Base-by-base conservation (phyloP, 2,888 invertebrate species). In the Lapara coniferarum region DNA sequence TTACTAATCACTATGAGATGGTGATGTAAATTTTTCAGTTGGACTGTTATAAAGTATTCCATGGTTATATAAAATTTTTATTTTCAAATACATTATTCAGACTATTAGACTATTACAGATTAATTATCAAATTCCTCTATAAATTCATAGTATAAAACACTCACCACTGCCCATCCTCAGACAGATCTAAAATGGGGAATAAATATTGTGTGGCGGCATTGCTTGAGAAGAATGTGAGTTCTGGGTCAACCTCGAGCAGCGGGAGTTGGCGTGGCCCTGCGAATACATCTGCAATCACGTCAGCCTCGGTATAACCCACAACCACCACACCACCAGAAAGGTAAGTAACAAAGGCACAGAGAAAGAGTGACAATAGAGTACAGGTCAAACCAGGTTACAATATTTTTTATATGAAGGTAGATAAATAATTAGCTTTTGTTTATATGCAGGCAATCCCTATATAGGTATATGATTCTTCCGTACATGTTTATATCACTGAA, bases 161-260 rank as follows among this genome's bases (percentile, higher is more conserved):
- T 75, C 72, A 90, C 92, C 91, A 90, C 70, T 86, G 85, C 51
- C 91, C 88, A 76, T 89, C 84, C 46, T 84, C 76, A 0, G 89
- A 75, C 88, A 90, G 58, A 71, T 92, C 91, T 71, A 88, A 37
- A 0, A 88, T 79, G 1, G 95, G 95, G 70, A 95, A 92, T 66
- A 97, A 85, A 82, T 95, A 96, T 82, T 95, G 95, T 16, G 95
- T 92, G 0, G 96, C 96, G 0, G 97, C 96, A 88, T 96, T 96
- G 69, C 96, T 94, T 58, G 97, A 96, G 89, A 97, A 97, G 80
- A 97, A 87, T 66, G 89, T 91, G 19, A 95, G 82, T 56, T 95
- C 95, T 67, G 94, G 94, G 70, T 95, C 94, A 55, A 96, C 87
- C 79, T 95, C 94, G 66, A 97, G 87, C 66, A 95, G 93, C 0